These are phyloP conservation scores for Atopsyche davidsoni DNA, from an alignment of 1,140 invertebrate genomes.

Conservation along the genomic window DNA sequence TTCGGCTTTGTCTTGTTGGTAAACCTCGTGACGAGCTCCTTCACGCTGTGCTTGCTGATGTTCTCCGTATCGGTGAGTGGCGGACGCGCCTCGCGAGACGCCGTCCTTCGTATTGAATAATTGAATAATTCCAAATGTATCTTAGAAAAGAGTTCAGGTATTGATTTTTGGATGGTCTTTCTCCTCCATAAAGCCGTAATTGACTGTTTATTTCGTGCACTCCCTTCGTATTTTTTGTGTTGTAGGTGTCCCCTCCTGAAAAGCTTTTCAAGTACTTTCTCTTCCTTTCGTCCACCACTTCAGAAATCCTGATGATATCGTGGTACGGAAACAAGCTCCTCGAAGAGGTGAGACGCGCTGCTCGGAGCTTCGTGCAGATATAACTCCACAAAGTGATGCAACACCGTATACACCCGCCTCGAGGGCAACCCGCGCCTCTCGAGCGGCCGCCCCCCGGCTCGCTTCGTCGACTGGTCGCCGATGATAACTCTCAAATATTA, in stretches of 20 bases:
- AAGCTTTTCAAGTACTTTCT: constrained; percentile 22
- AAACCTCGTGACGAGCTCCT: constrained; percentile 17
- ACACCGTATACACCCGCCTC: no score
- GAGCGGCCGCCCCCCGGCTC: no score
- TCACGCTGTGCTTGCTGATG: constrained; percentile 21
- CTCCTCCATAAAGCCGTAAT: no score
- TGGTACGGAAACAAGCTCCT: constrained; percentile 27
- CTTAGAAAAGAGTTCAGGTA: background rate
- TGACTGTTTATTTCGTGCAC: no score
- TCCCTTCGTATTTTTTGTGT: background rate
- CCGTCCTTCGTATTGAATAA: no score
- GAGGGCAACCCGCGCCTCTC: no score
- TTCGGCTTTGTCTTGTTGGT: constrained; percentile 17
- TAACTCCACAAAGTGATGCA: no score
- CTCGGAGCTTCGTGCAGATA: no score
- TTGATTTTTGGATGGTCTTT: no score
- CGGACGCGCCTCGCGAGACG: no score
- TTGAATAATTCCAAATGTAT: background rate
- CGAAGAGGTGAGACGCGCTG: no score
- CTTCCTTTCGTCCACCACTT: constrained; percentile 19
- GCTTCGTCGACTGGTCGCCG: background rate
- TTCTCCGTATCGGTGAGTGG: constrained; percentile 24
- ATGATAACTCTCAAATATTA: background rate
- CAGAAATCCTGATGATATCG: constrained; percentile 23
- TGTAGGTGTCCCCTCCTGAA: constrained; percentile 14